These are phyloP conservation scores for Nemapogon koenigi DNA, from an alignment of 2,888 invertebrate genomes.

Conservation along the genomic window DNA sequence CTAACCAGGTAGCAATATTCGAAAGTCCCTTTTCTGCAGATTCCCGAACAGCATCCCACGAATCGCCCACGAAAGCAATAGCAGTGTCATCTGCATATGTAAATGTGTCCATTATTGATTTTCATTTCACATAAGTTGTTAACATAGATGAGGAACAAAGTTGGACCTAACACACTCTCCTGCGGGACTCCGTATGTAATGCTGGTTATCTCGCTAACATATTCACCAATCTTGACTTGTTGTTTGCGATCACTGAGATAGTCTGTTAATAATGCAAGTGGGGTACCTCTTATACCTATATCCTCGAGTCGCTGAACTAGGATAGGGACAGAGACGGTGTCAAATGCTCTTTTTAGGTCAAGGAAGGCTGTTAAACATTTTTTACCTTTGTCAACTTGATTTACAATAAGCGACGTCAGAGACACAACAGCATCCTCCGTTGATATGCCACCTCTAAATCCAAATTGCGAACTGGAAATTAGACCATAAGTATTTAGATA, in stretches of 20 bases:
- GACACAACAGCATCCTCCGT: neutral
- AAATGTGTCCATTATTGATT: neutral
- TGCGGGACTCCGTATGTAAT: conserved; percentile 8
- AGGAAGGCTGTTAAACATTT: conserved; percentile 6
- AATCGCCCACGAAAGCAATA: no score
- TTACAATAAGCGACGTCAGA: no score
- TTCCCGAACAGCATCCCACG: no score
- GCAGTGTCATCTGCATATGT: no score
- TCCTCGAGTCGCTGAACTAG: conserved; percentile 2
- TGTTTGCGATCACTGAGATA: conserved; percentile 1
- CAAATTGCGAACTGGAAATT: neutral
- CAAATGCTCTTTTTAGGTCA: conserved; percentile 10
- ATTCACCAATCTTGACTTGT: neutral
- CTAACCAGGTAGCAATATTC: neutral
- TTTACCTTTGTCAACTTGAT: neutral
- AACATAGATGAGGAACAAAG: conserved; percentile 7
- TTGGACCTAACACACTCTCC: conserved; percentile 7
- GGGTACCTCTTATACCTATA: conserved; percentile 1
- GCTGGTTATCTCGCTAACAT: neutral
- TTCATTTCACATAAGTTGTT: conserved; percentile 3
- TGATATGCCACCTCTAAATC: no score
- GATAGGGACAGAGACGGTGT: no score
- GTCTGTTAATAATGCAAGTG: neutral
- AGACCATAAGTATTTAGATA: neutral
- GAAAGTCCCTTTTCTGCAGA: no score